phyloP scores from a whole-genome alignment of 2,797 vertebrate genomes.

The Scolopax rusticola region DNA sequence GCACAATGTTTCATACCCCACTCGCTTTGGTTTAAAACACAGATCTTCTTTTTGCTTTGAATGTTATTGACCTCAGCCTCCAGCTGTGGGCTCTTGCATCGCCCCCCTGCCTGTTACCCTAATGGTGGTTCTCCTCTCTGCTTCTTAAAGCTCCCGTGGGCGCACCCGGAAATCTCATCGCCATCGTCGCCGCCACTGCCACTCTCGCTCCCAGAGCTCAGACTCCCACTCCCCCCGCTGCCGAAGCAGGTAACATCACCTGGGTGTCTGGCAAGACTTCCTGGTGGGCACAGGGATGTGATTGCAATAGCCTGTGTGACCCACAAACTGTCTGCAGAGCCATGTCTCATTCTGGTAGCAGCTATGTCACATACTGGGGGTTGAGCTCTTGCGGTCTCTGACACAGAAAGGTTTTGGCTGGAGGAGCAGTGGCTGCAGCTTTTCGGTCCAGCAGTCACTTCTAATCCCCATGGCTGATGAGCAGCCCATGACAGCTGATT shows the following conservation, averaged over 20 bases:
- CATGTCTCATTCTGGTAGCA: not conserved
- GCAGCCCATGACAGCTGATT: constrained; percentile 16
- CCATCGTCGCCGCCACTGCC: constrained; percentile 82
- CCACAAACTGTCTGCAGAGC: not conserved
- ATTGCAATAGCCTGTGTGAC: not conserved
- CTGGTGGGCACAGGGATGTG: not conserved
- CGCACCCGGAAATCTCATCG: constrained; percentile 81
- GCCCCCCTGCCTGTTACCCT: not conserved
- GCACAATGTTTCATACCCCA: not conserved
- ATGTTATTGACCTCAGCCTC: not conserved
- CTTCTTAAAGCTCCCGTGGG: constrained; percentile 85
- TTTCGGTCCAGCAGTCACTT: constrained; percentile 20
- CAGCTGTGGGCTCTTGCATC: not conserved
- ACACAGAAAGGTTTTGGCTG: not conserved
- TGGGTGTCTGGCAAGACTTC: fast-evolving
- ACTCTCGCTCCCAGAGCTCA: constrained; percentile 85
- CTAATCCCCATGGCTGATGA: not conserved
- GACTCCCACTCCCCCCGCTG: constrained; percentile 83
- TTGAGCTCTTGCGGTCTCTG: not conserved
- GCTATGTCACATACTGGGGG: not conserved
- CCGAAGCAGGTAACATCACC: constrained; percentile 85
- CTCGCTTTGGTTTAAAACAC: not conserved
- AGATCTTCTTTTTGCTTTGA: not conserved
- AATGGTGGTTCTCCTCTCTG: not conserved
- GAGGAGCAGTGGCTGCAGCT: not conserved